These are phyloP conservation scores for Scaptomyza graminum DNA, from an alignment of 1,140 invertebrate species.

Conservation along the genomic window DNA sequence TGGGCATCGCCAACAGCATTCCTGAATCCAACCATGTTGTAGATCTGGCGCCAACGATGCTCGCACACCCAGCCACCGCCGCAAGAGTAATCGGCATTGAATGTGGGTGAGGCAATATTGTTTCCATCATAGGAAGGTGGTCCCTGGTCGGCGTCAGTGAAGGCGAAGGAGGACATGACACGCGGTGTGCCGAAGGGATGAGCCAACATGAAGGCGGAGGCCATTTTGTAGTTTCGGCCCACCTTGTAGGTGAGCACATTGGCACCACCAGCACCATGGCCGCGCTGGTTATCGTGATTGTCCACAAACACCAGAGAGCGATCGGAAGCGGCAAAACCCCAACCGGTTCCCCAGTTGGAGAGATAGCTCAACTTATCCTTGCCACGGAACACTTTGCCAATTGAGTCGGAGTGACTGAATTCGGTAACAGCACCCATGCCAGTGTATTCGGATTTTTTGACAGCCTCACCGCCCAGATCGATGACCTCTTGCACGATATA, in stretches of 20 bases:
- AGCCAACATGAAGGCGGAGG: conserved; percentile 91
- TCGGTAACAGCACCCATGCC: conserved; percentile 89
- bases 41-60: conserved; percentile 94
- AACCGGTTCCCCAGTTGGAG: conserved; percentile 85
- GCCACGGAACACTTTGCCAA: conserved; percentile 86
- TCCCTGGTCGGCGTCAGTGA: conserved; percentile 85
- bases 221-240: conserved; percentile 89
- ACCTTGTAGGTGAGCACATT: conserved; percentile 87
- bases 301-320: conserved; percentile 86
- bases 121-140: conserved; percentile 72
- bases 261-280: conserved; percentile 83
- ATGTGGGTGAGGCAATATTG: conserved; percentile 84
- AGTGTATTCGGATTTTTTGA: conserved; percentile 86
- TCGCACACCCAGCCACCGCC: conserved; percentile 94
- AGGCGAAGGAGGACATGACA: conserved; percentile 91
- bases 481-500: conserved; percentile 94
- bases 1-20: conserved; percentile 86
- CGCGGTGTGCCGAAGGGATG: conserved; percentile 89
- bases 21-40: conserved; percentile 92
- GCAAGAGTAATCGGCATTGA: conserved; percentile 85
- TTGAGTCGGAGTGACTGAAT: conserved; percentile 87
- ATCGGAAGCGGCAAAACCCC: conserved; percentile 84
- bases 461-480: conserved; percentile 86
- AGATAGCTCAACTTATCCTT: conserved; percentile 85
- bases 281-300: conserved; percentile 90